Evolutionary conservation across 2,113 vertebrate species (phyloP).

Genomic region (Anguilla japonica): DNA sequence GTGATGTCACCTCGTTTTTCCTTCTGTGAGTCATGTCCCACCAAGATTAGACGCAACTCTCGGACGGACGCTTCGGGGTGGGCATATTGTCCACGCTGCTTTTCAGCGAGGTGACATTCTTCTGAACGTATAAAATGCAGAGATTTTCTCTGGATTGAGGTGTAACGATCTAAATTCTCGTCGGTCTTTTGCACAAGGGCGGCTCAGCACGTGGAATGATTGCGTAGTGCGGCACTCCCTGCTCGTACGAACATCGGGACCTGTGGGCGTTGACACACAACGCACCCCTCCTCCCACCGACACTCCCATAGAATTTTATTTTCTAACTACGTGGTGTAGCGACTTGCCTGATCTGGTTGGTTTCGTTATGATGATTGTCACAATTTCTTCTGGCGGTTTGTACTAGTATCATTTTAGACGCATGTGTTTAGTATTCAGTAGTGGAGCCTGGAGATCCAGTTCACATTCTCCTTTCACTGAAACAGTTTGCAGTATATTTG

Average conservation of each 20-base stretch:
- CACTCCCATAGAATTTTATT: neutral
- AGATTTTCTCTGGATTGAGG: neutral
- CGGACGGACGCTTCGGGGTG: neutral
- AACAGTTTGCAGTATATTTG: neutral
- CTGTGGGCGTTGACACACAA: no score
- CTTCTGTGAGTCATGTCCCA: constrained; percentile 29
- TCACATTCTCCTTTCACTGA: neutral
- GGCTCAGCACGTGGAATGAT: neutral
- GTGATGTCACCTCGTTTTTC: constrained; percentile 26
- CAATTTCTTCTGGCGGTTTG: no score
- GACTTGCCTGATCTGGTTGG: no score
- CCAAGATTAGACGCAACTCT: constrained; percentile 17
- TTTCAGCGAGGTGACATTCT: no score
- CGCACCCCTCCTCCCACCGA: no score
- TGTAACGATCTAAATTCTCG: neutral
- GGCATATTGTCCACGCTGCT: neutral
- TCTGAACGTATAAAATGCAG: neutral
- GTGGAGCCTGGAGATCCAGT: neutral
- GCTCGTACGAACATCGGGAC: no score
- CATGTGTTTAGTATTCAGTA: neutral
- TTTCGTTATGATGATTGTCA: no score
- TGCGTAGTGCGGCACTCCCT: neutral
- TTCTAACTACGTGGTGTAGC: neutral
- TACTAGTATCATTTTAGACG: neutral
- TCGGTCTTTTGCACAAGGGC: neutral